phyloP scores from a whole-genome alignment of 2,797 vertebrate species.

The Anas acuta region DNA sequence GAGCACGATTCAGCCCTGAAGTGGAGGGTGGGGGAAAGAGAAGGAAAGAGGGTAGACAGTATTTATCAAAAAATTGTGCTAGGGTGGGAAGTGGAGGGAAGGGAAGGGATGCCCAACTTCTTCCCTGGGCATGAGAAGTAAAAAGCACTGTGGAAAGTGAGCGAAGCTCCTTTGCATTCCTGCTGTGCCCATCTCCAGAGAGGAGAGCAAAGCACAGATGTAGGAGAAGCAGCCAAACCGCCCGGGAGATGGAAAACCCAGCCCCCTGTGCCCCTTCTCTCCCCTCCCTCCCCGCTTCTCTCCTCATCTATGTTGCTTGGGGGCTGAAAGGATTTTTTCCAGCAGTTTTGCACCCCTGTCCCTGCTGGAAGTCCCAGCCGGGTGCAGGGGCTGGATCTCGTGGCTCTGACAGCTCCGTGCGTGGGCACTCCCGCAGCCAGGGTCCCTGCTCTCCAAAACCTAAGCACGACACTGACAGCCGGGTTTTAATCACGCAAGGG shows the following conservation, averaged over 20 bases:
- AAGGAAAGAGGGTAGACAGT: background rate
- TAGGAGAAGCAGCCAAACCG: background rate
- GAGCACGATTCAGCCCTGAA: background rate
- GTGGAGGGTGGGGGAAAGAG: background rate
- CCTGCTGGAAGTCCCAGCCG: background rate
- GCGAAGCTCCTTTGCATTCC: background rate
- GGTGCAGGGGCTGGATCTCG: background rate
- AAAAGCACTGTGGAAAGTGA: accelerated
- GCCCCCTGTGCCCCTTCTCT: background rate
- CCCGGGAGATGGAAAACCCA: accelerated
- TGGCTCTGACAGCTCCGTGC: background rate
- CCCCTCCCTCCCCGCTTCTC: background rate
- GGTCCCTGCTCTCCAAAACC: slow-evolving; percentile 4
- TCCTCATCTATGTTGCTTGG: background rate
- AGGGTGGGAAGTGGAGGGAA: background rate
- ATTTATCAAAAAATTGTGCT: background rate
- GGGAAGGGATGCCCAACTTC: background rate
- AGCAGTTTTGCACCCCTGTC: background rate
- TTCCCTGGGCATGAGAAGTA: background rate
- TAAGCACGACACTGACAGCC: slow-evolving; percentile 32
- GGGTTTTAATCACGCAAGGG: slow-evolving; percentile 85
- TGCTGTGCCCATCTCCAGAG: background rate
- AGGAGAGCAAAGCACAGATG: background rate
- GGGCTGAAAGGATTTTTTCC: background rate
- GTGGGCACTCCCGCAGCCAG: background rate